These are phyloP conservation scores for Hydrophis major DNA, from an alignment of 2,797 vertebrate genomes.

Conservation along the genomic window DNA sequence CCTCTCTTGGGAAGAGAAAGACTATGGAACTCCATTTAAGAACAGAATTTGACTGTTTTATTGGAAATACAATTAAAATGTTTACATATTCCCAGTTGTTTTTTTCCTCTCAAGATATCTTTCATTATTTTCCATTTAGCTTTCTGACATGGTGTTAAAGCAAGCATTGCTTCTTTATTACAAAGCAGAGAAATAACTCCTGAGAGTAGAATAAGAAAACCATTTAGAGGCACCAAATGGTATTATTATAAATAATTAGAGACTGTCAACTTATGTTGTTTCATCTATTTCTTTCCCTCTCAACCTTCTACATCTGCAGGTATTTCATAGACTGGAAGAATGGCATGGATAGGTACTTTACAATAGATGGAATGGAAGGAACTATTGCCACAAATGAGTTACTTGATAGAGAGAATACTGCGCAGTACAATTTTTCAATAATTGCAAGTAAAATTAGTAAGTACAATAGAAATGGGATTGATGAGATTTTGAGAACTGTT, in stretches of 20 bases:
- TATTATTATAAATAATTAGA: conserved; percentile 59
- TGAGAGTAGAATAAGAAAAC: conserved; percentile 50
- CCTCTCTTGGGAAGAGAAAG: background rate
- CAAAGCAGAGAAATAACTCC: conserved; percentile 42
- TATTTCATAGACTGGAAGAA: conserved; percentile 96
- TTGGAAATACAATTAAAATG: background rate
- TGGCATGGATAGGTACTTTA: conserved; percentile 91
- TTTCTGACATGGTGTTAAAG: conserved; percentile 52
- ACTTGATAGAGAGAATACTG: conserved; percentile 89
- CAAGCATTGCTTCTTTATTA: conserved; percentile 64
- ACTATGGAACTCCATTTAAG: no score
- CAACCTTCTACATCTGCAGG: conserved; percentile 65
- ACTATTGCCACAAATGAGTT: conserved; percentile 93
- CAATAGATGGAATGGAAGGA: conserved; percentile 90
- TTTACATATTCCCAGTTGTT: background rate
- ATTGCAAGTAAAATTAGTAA: conserved; percentile 98
- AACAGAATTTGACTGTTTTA: background rate
- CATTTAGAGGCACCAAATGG: conserved; percentile 43
- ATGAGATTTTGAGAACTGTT: conserved; percentile 47
- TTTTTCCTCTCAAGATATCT: background rate
- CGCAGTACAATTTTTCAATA: conserved; percentile 93
- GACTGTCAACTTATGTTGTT: conserved; percentile 57
- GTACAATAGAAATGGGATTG: conserved; percentile 72
- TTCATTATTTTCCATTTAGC: conserved; percentile 55
- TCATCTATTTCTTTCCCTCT: conserved; percentile 28